phyloP scores from a whole-genome alignment of 2,888 invertebrate genomes.

The Lepidochitona cinerea region DNA sequence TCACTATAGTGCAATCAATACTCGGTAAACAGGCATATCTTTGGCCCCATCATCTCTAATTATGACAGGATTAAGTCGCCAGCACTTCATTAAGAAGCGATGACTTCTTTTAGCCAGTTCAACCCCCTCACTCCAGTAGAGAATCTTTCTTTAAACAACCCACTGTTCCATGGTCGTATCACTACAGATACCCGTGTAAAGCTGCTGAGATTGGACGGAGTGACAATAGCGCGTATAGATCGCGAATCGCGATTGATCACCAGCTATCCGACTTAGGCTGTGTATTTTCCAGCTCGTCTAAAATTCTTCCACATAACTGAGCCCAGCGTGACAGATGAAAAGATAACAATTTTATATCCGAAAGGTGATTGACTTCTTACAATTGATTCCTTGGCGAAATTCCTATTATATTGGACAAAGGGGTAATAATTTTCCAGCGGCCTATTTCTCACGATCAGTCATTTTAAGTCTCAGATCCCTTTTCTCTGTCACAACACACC shows the following conservation, averaged over 20 bases:
- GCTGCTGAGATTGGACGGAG: too few species aligned
- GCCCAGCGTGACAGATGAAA: constrained; percentile 1
- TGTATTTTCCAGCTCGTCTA: not conserved
- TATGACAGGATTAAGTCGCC: not conserved
- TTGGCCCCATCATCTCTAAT: not conserved
- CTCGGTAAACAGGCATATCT: not conserved
- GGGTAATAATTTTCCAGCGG: not conserved
- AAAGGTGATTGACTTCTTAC: not conserved
- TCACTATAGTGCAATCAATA: not conserved
- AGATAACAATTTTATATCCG: constrained; percentile 1
- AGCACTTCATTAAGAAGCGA: not conserved
- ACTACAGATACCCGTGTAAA: too few species aligned
- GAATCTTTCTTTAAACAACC: too few species aligned
- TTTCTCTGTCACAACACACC: too few species aligned
- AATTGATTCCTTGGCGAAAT: not conserved
- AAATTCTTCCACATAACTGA: not conserved
- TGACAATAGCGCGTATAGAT: too few species aligned
- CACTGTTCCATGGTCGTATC: too few species aligned
- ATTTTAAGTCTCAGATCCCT: too few species aligned
- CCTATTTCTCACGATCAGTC: not conserved
- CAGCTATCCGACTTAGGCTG: not conserved
- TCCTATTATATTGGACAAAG: not conserved
- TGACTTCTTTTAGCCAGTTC: not conserved
- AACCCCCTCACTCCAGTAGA: too few species aligned
- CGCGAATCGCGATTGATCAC: too few species aligned